phyloP scores from a whole-genome alignment of 2,797 vertebrate species.

The Macroramphosus scolopax region DNA sequence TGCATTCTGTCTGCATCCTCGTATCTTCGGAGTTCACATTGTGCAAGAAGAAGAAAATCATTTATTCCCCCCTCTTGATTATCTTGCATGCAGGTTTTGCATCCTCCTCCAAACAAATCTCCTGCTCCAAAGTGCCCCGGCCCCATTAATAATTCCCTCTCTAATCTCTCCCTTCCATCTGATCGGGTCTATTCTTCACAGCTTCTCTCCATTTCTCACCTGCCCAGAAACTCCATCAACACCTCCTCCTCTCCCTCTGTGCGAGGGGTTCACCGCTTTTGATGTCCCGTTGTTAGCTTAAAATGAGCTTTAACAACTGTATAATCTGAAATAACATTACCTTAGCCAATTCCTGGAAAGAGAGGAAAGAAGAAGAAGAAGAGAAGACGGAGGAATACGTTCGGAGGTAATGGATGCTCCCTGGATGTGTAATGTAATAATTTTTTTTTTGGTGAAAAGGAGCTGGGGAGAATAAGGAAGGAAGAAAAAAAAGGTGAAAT shows the following conservation, averaged over 20 bases:
- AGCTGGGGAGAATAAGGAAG: slow-evolving; percentile 24
- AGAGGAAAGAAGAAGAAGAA: slow-evolving; percentile 34
- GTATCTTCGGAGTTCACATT: slow-evolving; percentile 53
- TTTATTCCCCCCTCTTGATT: slow-evolving; percentile 25
- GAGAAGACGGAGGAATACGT: slow-evolving; percentile 62
- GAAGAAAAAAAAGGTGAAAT: slow-evolving; percentile 51
- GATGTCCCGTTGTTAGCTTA: slow-evolving; percentile 73
- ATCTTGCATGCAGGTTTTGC: slow-evolving; percentile 60
- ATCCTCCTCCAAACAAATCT: slow-evolving; percentile 72
- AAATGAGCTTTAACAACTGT: slow-evolving; percentile 80
- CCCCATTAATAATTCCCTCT: slow-evolving; percentile 72
- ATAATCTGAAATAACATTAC: slow-evolving; percentile 80
- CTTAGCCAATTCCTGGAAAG: slow-evolving; percentile 62
- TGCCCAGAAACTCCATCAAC: slow-evolving; percentile 75
- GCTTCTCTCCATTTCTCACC: slow-evolving; percentile 75
- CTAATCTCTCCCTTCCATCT: slow-evolving; percentile 73
- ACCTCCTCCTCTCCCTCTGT: slow-evolving; percentile 70
- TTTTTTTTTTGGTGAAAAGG: slow-evolving; percentile 70
- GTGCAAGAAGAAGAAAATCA: slow-evolving; percentile 32
- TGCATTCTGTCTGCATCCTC: slow-evolving; percentile 35
- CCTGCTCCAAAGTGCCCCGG: slow-evolving; percentile 58
- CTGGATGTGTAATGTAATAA: slow-evolving; percentile 78
- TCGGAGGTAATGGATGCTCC: slow-evolving; percentile 77
- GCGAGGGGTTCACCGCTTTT: slow-evolving; percentile 70
- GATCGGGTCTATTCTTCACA: slow-evolving; percentile 71